Evolutionary conservation across 2,888 invertebrate species (phyloP), one percentile per base, ranked within the genome.

Genomic region (Microchrysa polita): DNA sequence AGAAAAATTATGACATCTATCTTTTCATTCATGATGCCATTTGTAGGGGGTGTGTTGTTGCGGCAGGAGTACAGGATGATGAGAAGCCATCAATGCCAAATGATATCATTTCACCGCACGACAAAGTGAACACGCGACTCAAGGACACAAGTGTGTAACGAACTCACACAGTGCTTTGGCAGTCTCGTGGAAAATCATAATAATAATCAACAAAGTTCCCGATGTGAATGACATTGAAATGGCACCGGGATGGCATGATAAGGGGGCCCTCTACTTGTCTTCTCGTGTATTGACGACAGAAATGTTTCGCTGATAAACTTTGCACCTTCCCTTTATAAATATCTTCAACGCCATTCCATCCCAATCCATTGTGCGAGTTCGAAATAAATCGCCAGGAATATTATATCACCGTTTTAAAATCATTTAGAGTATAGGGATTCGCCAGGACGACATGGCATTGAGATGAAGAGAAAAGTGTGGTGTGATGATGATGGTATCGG

Each of bases 141-240:
- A 14, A 23, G 59, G 23, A 59, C 14, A 23, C 22, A 23, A 59
- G 14, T 23, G 18, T 55, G 55, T 1, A 55, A 55, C 20, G 55
- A 20, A 5, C 27, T 34, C 55, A 52, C 18, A 16, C 18, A 18
- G 9, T 20, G 20, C 55, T 52, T n/a, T 55, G 20, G 55, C 9
- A 59, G 1, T 20, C 20, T 10, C 4, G 20, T 10, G 16, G 52
- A 16, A 52, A n/a, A 16, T n/a, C n/a, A 5, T 16, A 20, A 57
- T 10, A 22, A 59, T 10, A 20, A 22, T 59, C 23, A 23, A 20
- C 18, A 14, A 44, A 44, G 48, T n/a, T 48, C 42, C 65, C 48
- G 48, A 65, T 65, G 65, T 65, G 65, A 65, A 65, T 65, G 65
- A 65, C 65, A 65, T 65, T 44, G 48, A 65, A 65, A 65, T 65